phyloP scores from a whole-genome alignment of 2,113 vertebrate species.

The Diphyllodes magnificus region DNA sequence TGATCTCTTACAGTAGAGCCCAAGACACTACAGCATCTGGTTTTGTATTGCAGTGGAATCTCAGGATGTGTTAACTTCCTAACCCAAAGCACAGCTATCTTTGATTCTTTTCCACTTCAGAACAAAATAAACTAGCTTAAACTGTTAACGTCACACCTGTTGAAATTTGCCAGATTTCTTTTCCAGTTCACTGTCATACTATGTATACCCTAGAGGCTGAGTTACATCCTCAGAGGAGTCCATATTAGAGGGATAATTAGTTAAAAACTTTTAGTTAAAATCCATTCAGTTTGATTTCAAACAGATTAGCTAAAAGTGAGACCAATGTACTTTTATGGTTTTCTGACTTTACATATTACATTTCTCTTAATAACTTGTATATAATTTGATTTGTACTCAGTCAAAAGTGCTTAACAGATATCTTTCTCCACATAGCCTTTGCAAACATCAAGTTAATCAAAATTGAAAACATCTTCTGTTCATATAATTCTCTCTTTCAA shows the following conservation, averaged over 20 bases:
- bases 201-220: background rate
- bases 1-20: background rate
- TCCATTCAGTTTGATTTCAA: background rate
- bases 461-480: background rate
- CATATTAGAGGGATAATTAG: background rate
- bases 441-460: background rate
- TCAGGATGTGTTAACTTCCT: background rate
- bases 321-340: background rate
- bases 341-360: background rate
- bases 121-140: background rate
- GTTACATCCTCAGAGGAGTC: background rate
- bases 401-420: background rate
- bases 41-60: background rate
- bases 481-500: background rate
- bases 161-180: background rate
- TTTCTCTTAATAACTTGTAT: background rate
- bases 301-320: background rate
- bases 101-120: background rate
- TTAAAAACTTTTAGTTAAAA: background rate
- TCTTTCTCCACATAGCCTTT: background rate
- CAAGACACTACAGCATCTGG: background rate
- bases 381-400: background rate
- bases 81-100: background rate
- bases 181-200: background rate
- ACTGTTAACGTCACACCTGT: background rate